phyloP scores from a whole-genome alignment of 2,797 vertebrate genomes.

The Gymnothorax reevesii region DNA sequence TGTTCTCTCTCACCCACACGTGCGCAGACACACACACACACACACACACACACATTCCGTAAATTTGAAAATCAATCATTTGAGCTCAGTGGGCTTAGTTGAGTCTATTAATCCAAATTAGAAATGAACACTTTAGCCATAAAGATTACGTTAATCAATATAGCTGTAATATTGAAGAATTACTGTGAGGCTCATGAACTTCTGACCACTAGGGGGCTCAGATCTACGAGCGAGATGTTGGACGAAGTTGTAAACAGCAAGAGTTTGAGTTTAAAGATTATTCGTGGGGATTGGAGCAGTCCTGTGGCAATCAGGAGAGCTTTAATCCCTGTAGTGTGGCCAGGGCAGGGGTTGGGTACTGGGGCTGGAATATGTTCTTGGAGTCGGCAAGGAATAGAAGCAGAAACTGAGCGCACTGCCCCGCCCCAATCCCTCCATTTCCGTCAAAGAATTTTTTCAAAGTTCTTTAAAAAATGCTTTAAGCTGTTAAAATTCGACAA shows the following conservation, averaged over 20 bases:
- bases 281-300: too few relatives aligned
- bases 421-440: neutral
- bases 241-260: too few relatives aligned
- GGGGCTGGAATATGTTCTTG: neutral
- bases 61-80: neutral
- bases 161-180: neutral
- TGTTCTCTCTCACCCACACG: too few relatives aligned
- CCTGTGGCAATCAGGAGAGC: too few relatives aligned
- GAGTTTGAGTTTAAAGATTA: too few relatives aligned
- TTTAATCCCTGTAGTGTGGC: too few relatives aligned
- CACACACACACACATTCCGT: neutral
- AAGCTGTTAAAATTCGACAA: neutral
- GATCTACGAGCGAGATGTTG: too few relatives aligned
- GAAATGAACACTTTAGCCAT: neutral
- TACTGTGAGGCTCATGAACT: neutral
- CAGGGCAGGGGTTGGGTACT: neutral
- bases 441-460: neutral
- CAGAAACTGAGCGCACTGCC: neutral
- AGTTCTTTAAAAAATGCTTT: neutral
- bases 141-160: neutral
- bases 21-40: neutral
- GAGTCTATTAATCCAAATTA: neutral
- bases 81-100: neutral
- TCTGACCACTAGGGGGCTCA: too few relatives aligned
- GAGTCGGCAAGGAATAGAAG: slow-evolving; percentile 16